phyloP scores from a whole-genome alignment of 2,888 invertebrate genomes.

The Nebria brevicollis region DNA sequence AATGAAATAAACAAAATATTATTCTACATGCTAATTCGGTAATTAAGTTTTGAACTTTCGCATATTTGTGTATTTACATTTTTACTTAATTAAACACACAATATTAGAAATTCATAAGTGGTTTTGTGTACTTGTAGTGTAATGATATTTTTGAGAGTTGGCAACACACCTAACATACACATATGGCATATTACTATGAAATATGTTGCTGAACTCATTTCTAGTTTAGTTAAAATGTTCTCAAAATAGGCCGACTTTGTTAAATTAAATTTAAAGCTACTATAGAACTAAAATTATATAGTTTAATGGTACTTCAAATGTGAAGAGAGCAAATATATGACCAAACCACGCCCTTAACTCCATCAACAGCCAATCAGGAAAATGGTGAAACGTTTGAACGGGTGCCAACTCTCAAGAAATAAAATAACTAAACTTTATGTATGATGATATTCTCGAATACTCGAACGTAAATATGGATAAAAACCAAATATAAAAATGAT shows the following conservation, averaged over 20 bases:
- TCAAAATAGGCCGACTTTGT: too few relatives aligned
- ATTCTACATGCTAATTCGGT: constrained; percentile 34
- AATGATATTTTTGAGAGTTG: not conserved
- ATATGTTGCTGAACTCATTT: too few relatives aligned
- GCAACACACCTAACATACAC: not conserved
- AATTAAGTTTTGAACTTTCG: constrained; percentile 31
- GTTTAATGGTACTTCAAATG: not conserved
- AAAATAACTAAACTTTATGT: not conserved
- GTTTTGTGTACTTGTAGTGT: not conserved
- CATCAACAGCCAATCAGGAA: not conserved
- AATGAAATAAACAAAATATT: constrained; percentile 37
- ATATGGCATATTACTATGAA: not conserved
- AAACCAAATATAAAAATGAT: not conserved
- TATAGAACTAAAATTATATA: not conserved
- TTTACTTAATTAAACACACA: not conserved
- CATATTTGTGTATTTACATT: constrained; percentile 19
- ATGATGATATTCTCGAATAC: not conserved
- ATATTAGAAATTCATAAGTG: not conserved
- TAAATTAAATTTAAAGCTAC: too few relatives aligned
- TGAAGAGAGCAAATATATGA: not conserved
- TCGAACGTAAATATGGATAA: not conserved
- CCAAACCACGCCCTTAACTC: not conserved
- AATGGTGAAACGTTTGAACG: not conserved
- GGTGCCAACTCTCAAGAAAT: not conserved
- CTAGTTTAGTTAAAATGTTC: too few relatives aligned